Evolutionary conservation across 2,888 invertebrate species (phyloP).

Genomic region (Agrochola litura): DNA sequence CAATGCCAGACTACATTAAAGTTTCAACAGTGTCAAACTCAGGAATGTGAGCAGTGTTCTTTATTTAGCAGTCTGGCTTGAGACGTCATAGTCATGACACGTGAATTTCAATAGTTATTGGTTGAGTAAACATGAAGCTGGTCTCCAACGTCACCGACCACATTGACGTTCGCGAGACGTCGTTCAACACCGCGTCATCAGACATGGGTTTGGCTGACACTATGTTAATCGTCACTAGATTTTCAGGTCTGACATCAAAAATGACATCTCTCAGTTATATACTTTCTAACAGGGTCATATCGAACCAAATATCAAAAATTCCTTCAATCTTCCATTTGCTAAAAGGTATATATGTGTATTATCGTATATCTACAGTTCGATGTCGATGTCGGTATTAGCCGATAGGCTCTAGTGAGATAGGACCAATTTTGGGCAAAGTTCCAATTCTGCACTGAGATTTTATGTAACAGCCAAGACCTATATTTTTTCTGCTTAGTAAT

Average conservation of each 20-base stretch:
- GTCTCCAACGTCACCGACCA: slow-evolving; percentile 69
- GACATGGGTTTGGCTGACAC: slow-evolving; percentile 54
- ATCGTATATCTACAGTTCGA: slow-evolving; percentile 20
- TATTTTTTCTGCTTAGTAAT: slow-evolving; percentile 25
- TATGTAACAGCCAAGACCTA: slow-evolving; percentile 55
- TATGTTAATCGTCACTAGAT: slow-evolving; percentile 53
- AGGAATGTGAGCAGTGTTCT: slow-evolving; percentile 52
- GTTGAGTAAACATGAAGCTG: slow-evolving; percentile 59
- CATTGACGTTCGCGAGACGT: slow-evolving; percentile 73
- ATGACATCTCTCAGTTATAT: neutral
- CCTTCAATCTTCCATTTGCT: slow-evolving; percentile 13
- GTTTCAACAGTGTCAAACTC: slow-evolving; percentile 42
- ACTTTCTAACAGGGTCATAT: neutral
- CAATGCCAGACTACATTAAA: slow-evolving; percentile 30
- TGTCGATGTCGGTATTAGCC: slow-evolving; percentile 44
- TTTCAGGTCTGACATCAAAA: slow-evolving; percentile 25
- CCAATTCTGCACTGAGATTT: slow-evolving; percentile 55
- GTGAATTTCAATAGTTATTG: slow-evolving; percentile 59
- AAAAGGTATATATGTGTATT: slow-evolving; percentile 2
- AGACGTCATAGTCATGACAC: slow-evolving; percentile 66
- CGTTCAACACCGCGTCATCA: slow-evolving; percentile 70
- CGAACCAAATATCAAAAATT: neutral
- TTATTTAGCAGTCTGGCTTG: slow-evolving; percentile 59
- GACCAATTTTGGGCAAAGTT: slow-evolving; percentile 61
- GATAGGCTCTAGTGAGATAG: slow-evolving; percentile 55